Evolutionary conservation across 2,113 vertebrate species (phyloP).

Genomic region (Cololabis saira): DNA sequence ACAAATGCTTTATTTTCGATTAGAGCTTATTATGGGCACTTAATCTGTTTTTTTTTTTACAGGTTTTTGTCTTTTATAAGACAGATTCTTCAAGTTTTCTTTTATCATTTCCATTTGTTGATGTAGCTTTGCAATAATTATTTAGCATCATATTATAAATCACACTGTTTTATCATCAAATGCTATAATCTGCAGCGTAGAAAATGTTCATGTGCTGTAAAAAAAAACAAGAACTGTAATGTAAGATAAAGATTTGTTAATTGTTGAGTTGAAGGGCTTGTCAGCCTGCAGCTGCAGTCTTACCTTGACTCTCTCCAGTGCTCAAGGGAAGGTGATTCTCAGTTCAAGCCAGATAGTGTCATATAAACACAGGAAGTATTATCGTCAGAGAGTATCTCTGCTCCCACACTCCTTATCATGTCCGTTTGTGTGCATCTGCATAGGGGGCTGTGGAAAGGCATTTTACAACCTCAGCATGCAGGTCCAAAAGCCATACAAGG

Average conservation of each 20-base stretch:
- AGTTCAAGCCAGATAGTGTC: slow-evolving; percentile 27
- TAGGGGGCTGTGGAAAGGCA: not conserved
- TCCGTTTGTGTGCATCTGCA: not conserved
- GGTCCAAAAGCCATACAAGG: slow-evolving; percentile 36
- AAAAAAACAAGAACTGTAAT: not conserved
- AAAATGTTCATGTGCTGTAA: slow-evolving; percentile 4
- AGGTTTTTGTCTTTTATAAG: not conserved
- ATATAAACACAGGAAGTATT: slow-evolving; percentile 36
- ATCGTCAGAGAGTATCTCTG: slow-evolving; percentile 26
- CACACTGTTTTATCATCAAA: not conserved
- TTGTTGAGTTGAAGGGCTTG: slow-evolving; percentile 2
- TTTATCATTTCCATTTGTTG: too few species aligned
- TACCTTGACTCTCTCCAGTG: slow-evolving; percentile 53
- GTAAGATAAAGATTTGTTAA: not conserved
- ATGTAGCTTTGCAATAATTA: not conserved
- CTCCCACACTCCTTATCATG: slow-evolving; percentile 13
- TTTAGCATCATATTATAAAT: slow-evolving; percentile 4
- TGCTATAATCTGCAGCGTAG: not conserved
- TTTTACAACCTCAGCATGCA: slow-evolving; percentile 23
- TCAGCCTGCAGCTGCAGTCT: slow-evolving; percentile 32
- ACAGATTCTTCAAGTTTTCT: too few species aligned
- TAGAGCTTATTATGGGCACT: too few species aligned
- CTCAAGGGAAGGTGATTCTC: slow-evolving; percentile 22
- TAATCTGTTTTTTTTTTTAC: not conserved
- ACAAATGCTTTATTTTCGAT: not conserved